A percentile compares a stretch with the other conserved stretches of the same genome.
Conservation (phyloP, 2,797 vertebrate genomes). For the Vireo griseus region DNA sequence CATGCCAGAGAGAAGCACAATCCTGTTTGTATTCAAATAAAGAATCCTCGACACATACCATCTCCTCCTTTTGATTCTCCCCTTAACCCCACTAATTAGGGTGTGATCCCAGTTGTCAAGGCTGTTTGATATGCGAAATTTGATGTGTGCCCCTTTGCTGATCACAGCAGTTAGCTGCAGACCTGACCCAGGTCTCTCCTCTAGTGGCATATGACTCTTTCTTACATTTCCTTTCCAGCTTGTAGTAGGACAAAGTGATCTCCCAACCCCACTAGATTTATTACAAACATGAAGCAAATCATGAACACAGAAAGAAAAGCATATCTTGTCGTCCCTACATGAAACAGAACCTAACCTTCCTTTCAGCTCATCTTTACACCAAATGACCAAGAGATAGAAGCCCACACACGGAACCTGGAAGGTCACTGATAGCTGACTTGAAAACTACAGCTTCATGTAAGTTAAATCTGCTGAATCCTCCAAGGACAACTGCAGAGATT, state of each 20-base stretch:
- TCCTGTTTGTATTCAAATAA: neutral
- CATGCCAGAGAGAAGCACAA: neutral
- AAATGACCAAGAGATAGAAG: neutral
- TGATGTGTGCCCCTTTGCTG: neutral
- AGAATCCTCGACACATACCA: neutral
- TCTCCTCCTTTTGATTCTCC: neutral
- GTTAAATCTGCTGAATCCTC: neutral
- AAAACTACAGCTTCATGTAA: accelerated
- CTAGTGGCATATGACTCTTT: neutral
- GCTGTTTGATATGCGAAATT: neutral
- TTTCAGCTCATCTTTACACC: neutral
- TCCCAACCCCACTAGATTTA: neutral
- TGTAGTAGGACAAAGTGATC: neutral
- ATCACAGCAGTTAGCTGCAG: neutral
- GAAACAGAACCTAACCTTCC: neutral
- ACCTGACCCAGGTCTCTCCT: neutral
- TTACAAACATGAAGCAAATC: neutral
- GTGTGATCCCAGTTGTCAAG: neutral
- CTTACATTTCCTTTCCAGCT: neutral
- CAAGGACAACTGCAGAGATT: neutral
- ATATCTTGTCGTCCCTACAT: neutral
- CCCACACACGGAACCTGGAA: neutral
- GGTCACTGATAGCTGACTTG: neutral
- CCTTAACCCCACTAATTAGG: neutral
- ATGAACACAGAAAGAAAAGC: neutral